Conservation (phyloP, 2,888 invertebrate species). For the Chrysomela aeneicollis region DNA sequence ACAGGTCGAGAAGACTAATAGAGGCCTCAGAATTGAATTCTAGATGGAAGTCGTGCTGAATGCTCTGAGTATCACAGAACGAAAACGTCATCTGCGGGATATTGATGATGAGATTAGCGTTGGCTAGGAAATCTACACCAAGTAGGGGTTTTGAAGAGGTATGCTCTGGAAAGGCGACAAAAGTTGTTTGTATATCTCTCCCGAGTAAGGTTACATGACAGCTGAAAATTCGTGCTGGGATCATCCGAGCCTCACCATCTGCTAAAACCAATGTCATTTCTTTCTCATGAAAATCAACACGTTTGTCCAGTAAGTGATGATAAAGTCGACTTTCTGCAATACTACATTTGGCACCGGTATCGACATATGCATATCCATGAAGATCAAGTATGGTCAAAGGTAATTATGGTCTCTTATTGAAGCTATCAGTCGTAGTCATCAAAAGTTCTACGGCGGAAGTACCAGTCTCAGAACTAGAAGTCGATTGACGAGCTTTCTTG, state of each 20-base stretch:
- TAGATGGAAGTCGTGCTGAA: conserved; percentile 8
- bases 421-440: conserved; percentile 4
- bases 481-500: conserved; percentile 4
- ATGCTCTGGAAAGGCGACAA: conserved; percentile 21
- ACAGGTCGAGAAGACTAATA: conserved; percentile 15
- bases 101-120: conserved; percentile 30
- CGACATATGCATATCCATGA: conserved; percentile 30
- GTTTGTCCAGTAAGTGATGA: conserved; percentile 15
- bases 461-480: background rate
- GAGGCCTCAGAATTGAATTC: conserved; percentile 10
- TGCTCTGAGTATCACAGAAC: conserved; percentile 1
- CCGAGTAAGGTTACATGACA: conserved; percentile 21
- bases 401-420: conserved; percentile 12
- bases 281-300: conserved; percentile 7
- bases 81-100: conserved; percentile 20
- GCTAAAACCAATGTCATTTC: conserved; percentile 29
- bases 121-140: conserved; percentile 33
- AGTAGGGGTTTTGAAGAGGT: conserved; percentile 25
- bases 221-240: conserved; percentile 20
- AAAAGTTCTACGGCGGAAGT: conserved; percentile 14
- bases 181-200: conserved; percentile 27
- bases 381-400: conserved; percentile 9
- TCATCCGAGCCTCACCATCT: conserved; percentile 24
- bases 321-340: background rate
- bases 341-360: conserved; percentile 32